Evolutionary conservation across 1,140 invertebrate species (phyloP).

Genomic region (Phymastichus coffea): DNA sequence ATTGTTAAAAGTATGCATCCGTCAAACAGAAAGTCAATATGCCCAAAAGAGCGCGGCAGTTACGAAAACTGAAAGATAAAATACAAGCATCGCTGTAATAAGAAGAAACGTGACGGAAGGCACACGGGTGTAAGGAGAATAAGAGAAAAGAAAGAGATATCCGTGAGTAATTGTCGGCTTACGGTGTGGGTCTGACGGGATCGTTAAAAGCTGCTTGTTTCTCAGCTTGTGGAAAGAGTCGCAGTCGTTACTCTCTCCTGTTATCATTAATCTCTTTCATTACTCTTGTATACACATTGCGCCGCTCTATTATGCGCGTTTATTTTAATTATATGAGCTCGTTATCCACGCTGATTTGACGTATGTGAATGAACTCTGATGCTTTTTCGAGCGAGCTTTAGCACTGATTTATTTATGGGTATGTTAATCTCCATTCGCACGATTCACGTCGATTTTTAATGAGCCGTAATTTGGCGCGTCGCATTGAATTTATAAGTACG

Average conservation of each 20-base stretch:
- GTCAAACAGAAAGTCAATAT: too few relatives aligned
- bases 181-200: conserved; percentile 41
- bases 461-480: too few relatives aligned
- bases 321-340: neutral
- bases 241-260: neutral
- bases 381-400: too few relatives aligned
- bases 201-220: conserved; percentile 43
- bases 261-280: conserved; percentile 20
- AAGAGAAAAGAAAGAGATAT: conserved; percentile 23
- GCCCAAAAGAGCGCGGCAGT: too few relatives aligned
- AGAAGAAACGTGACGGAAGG: conserved; percentile 35
- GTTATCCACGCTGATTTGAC: too few relatives aligned
- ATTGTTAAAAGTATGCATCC: too few relatives aligned
- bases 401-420: too few relatives aligned
- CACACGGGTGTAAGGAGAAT: conserved; percentile 29
- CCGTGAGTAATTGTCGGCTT: conserved; percentile 52
- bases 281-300: neutral
- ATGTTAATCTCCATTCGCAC: too few relatives aligned
- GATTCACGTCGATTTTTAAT: too few relatives aligned
- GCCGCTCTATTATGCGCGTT: neutral
- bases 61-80: too few relatives aligned
- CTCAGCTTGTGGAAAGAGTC: conserved; percentile 7
- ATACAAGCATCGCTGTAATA: conserved; percentile 9
- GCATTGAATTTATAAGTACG: too few relatives aligned
- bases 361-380: too few relatives aligned